These are phyloP conservation scores for Drosophila virilis DNA, from an alignment of 1,140 invertebrate species.

Conservation along the genomic window DNA sequence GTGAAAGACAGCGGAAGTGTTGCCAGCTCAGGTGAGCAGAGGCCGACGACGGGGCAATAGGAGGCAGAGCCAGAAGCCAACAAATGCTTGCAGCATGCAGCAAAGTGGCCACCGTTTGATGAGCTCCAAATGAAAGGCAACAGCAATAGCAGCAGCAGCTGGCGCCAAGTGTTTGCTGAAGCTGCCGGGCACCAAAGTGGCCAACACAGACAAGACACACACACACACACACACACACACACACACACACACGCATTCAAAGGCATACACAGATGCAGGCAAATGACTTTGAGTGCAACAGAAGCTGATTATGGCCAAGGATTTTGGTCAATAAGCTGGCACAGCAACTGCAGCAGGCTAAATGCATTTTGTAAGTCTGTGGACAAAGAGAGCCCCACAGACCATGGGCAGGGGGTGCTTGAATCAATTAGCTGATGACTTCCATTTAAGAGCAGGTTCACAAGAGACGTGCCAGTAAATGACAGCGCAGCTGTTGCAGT, in stretches of 20 bases:
- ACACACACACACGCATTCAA: neutral
- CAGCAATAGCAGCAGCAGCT: constrained; percentile 44
- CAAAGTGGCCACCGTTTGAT: constrained; percentile 72
- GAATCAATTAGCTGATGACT: constrained; percentile 71
- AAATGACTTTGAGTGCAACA: constrained; percentile 75
- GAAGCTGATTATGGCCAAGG: constrained; percentile 72
- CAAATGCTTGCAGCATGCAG: constrained; percentile 35
- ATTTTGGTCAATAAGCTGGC: constrained; percentile 52
- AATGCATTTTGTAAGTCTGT: constrained; percentile 41
- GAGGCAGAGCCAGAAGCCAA: constrained; percentile 40
- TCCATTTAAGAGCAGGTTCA: constrained; percentile 1
- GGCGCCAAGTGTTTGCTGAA: constrained; percentile 71
- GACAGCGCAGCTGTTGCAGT: no score
- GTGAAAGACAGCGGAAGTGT: neutral
- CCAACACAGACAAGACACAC: constrained; percentile 31
- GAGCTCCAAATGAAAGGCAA: constrained; percentile 66
- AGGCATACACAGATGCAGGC: constrained; percentile 18
- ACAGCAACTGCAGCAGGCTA: constrained; percentile 23
- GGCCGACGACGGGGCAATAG: neutral
- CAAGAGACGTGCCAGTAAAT: no score
- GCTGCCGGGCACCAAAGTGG: constrained; percentile 61
- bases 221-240: constrained; percentile 6
- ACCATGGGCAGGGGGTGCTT: constrained; percentile 15
- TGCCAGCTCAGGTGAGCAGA: neutral
- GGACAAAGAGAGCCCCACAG: neutral